Base-by-base conservation (phyloP, 2,797 vertebrate genomes). In the Diplodus sargus region DNA sequence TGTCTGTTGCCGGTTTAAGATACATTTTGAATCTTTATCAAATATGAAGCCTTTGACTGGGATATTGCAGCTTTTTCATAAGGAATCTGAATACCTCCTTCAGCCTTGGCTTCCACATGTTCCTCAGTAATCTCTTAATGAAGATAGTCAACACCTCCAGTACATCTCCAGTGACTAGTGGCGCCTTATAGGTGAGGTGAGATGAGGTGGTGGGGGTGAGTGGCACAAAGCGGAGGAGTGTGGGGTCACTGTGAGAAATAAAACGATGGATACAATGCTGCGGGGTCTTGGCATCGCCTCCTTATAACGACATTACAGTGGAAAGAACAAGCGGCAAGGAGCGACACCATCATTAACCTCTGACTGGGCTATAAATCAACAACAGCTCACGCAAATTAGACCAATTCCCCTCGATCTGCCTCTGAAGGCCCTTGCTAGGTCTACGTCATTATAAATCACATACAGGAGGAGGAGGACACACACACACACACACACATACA, bases 311-410 rank as follows among this genome's bases (percentile, higher is more conserved):
- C 95, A 95, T 94, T 95, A 96, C 94, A 96, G 96, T 95, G 94
- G 95, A 93, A 91, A 92, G 94, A 96, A 95, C 95, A 95, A 94
- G 94, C 92, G n/a, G 90, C 89, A 91, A 91, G 92, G 94, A 96
- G 94, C 92, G 94, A 95, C 95, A 92, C 92, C 87, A 86, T 95
- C 95, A 96, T 97, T 97, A 96, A 97, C 96, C 96, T 96, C 95
- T 95, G 93, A 84, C 94, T 94, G 89, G 87, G 91, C 94, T 90
- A 96, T 96, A 96, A 97, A 96, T 97, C 96, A 96, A 92, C 86
- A 90, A 83, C 92, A 90, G 93, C 94, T 95, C 94, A 94, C 90
- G 79, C 93, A 94, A 96, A 96, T 96, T 95, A 95, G 92, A 92
- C 91, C 92, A 69, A 68, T 95, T 95, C 93, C 90, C 92, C 93